Base-by-base conservation (phyloP, 2,888 invertebrate species). In the Ectemnius lituratus region DNA sequence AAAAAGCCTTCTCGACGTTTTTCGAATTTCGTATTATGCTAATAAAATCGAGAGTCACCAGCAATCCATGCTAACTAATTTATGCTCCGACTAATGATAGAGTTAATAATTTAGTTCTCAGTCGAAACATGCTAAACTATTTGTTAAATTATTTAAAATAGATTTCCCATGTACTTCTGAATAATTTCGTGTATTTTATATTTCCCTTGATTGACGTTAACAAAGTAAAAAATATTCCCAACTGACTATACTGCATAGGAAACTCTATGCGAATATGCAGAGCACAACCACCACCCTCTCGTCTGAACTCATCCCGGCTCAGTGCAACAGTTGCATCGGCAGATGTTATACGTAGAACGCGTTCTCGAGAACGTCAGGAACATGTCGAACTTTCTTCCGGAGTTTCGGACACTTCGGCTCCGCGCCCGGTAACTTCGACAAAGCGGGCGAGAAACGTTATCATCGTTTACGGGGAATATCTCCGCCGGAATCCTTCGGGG, bases 281-380 rank as follows among this genome's bases (percentile, higher is more conserved):
- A 37, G 37, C 5, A 37, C 37, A 37, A 37, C 37, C 37, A 23
- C 37, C 11, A 6, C 37, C 8, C 37, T 37, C 37, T 37, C 37
- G 1, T 11, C 37, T 37, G 8, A 37, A 37, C 37, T 37, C 37
- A 37, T 37, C 37, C 8, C 37, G 37, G 11, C 37, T 37, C 37
- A 37, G 46, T 60, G 70, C 79, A 78, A 80, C 80, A 67, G 80
- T 74, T 70, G 72, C 73, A 78, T 78, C 78, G 75, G 68, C 63
- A 67, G 68, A 70, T 68, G 70, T 64, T 71, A 47, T 69, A 68
- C 57, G 67, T 76, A 59, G 60, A 69, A 71, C 58, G 61, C 60
- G 70, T 70, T 57, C 66, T 65, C 72, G 69, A 68, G 62, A 65
- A 78, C 62, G 79, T 79, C 70, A 64, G 49, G 63, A 37, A 57